Evolutionary conservation across 2,888 invertebrate species (phyloP), one percentile per base, ranked within the genome.

Genomic region (Nebria brevicollis): DNA sequence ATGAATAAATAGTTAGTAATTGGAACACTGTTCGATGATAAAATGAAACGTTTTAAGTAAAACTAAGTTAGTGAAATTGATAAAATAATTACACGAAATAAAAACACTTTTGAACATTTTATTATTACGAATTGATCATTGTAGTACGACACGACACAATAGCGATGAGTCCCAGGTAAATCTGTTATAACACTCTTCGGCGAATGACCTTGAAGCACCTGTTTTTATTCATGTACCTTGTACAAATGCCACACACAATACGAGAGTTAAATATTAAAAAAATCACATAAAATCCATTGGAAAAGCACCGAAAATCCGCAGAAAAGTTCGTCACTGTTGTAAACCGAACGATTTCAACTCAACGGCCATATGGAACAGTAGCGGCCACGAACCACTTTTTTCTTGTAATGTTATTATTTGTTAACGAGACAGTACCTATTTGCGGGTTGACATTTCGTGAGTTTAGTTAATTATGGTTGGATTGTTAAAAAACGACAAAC

Each of bases 171-270:
- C 54, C 7, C 54, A 54, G 54, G 54, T 54, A 54, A 2, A 54
- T 54, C 54, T 54, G 54, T 54, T 54, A 54, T 54, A 54, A 54
- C 54, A 54, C 54, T 54, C 54, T 54, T 54, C 54, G 13, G 54
- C 54, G 8, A 8, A 8, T 80, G 80, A 80, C 80, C 80, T 80
- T 80, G 80, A 75, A 80, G 75, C 80, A 80, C 74, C 75, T 80
- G 80, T 80, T 75, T 75, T 74, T 75, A 68, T 75, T 15, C 20
- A 70, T 70, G 70, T 15, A 25, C 11, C 70, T 26, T 26, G 70
- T 34, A 70, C 70, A 70, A 70, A 70, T 70, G 70, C 34, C 34
- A 70, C 70, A 70, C 25, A 77, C 68, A 68, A 68, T 25, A 68
- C 25, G 15, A 68, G 25, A 68, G 15, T 68, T n/a, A 34, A 26